Evolutionary conservation across 2,888 invertebrate genomes (phyloP).

Genomic region (Frankliniella fusca): DNA sequence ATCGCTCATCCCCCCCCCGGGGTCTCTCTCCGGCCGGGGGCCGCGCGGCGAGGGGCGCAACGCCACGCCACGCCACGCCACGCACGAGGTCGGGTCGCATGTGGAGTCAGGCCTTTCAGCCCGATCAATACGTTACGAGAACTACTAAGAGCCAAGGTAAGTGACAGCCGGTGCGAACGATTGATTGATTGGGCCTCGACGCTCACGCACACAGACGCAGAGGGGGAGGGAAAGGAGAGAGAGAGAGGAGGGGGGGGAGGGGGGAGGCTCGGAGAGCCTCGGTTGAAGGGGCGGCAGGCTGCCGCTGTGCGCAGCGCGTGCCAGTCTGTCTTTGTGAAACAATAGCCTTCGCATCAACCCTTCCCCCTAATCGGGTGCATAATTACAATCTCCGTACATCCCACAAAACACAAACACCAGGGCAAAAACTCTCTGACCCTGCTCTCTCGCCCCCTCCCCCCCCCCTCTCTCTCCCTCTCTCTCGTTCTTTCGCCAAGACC

Average conservation of each 20-base stretch:
- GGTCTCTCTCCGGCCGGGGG: neutral
- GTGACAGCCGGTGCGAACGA: slow-evolving; percentile 14
- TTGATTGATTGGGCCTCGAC: slow-evolving; percentile 15
- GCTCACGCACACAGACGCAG: neutral
- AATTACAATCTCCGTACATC: slow-evolving; percentile 23
- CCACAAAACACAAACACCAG: slow-evolving; percentile 20
- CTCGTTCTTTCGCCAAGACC: neutral
- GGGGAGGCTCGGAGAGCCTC: neutral
- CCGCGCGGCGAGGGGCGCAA: neutral
- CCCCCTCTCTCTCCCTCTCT: neutral
- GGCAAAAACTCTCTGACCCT: neutral
- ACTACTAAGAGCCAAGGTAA: slow-evolving; percentile 12
- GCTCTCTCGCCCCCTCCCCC: neutral
- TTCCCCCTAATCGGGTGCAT: slow-evolving; percentile 13
- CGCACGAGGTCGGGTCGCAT: neutral
- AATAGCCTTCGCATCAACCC: neutral
- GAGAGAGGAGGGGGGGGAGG: neutral
- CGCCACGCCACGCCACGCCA: neutral
- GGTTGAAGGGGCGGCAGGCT: neutral
- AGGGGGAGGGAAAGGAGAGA: neutral
- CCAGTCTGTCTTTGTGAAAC: neutral
- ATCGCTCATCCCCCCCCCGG: too few relatives aligned
- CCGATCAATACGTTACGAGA: slow-evolving; percentile 8
- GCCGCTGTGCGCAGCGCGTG: neutral
- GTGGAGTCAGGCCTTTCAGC: neutral